Conservation (phyloP, 2,888 invertebrate genomes). For the Ptychoptera albimana region DNA sequence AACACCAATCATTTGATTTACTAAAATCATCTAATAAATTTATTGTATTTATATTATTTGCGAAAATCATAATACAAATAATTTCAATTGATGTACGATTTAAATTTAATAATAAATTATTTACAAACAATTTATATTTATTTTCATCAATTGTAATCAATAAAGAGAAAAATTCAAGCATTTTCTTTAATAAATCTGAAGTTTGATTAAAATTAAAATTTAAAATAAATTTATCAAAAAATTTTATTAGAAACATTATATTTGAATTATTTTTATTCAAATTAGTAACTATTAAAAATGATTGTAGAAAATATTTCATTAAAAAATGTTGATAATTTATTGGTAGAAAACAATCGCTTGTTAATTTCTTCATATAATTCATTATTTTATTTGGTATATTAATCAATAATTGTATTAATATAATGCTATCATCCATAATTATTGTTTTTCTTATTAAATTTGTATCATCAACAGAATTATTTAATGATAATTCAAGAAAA, state of each 20-base stretch:
- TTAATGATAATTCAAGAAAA: neutral
- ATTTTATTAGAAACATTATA: conserved; percentile 33
- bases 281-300: conserved; percentile 40
- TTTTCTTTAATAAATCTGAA: conserved; percentile 32
- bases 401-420: conserved; percentile 42
- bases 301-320: conserved; percentile 40
- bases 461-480: conserved; percentile 14
- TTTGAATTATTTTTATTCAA: conserved; percentile 14
- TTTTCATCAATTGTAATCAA: conserved; percentile 30
- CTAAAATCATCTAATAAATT: conserved; percentile 34
- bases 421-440: conserved; percentile 29
- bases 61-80: conserved; percentile 38
- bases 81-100: conserved; percentile 42
- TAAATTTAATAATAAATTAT: conserved; percentile 36
- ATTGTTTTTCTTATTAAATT: conserved; percentile 9
- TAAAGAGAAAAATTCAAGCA: conserved; percentile 38
- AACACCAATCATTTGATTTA: conserved; percentile 44
- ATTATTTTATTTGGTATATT: conserved; percentile 56
- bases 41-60: conserved; percentile 25
- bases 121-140: conserved; percentile 30
- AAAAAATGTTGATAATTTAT: conserved; percentile 41
- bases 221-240: conserved; percentile 44
- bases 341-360: conserved; percentile 40
- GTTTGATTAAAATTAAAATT: conserved; percentile 35
- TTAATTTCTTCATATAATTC: conserved; percentile 41